Evolutionary conservation across 2,888 invertebrate species (phyloP).

Genomic region (Dolichopus griseipennis): DNA sequence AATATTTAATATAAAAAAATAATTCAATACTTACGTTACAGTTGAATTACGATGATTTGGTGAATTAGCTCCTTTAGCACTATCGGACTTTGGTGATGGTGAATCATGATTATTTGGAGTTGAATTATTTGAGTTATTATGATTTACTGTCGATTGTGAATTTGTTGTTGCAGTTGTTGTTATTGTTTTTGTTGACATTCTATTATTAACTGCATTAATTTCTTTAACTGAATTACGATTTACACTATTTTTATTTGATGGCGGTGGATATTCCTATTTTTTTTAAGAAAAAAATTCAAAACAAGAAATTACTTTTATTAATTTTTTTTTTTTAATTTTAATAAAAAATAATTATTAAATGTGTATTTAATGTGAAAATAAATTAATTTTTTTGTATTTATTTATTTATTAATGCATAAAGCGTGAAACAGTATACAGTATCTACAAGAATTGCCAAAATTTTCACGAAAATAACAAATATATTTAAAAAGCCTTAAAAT

Average conservation of each 20-base stretch:
- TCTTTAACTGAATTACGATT: slow-evolving; percentile 45
- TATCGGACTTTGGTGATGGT: slow-evolving; percentile 32
- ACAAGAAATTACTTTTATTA: not conserved
- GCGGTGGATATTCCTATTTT: slow-evolving; percentile 50
- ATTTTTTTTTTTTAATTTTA: not conserved
- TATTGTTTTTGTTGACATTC: slow-evolving; percentile 41
- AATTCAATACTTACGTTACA: slow-evolving; percentile 50
- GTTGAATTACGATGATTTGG: slow-evolving; percentile 51
- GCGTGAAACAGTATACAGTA: not conserved
- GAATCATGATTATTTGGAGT: slow-evolving; percentile 21
- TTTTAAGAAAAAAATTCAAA: slow-evolving; percentile 16
- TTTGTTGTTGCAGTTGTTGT: slow-evolving; percentile 38
- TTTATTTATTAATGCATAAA: not conserved
- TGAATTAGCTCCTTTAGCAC: slow-evolving; percentile 28
- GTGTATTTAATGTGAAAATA: not conserved
- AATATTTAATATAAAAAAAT: slow-evolving; percentile 11
- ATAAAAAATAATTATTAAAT: not conserved
- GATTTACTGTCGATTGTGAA: slow-evolving; percentile 29
- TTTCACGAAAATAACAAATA: not conserved
- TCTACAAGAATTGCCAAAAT: not conserved
- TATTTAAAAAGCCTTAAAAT: not conserved
- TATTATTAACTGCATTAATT: slow-evolving; percentile 40
- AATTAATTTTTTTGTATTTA: too few species aligned
- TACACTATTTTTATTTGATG: slow-evolving; percentile 46
- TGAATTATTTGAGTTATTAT: slow-evolving; percentile 20